Evolutionary conservation across 1,140 invertebrate species (phyloP), one percentile per base, ranked within the genome.

Genomic region (Myzus persicae): DNA sequence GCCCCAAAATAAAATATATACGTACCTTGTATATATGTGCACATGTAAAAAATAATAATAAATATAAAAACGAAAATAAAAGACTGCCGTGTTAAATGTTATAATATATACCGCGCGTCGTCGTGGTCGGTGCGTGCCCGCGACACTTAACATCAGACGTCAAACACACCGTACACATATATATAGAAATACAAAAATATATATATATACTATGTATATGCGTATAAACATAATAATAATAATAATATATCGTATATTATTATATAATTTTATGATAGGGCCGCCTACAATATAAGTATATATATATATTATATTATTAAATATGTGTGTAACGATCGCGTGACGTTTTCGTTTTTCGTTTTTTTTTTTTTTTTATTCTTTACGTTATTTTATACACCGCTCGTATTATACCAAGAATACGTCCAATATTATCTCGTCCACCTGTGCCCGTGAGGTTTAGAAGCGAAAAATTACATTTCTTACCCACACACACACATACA

Each of bases 91-190:
- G 88, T 59, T 40, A 48, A 46, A 36, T 36, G 44, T 48, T 88
- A 87, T 88, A 51, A 89, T 89, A n/a, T 36, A 51, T 44, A 44
- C 84, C 26, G 11, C 26, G 11, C 38, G 22, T 90, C 44, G 88
- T 54, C 38, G 36, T 90, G 36, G 89, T 44, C 38, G 89, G 89
- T 90, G 89, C 89, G 89, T 90, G 89, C 89, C 54, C 51, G 89
- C 89, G 89, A 90, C 89, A 90, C 89, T 89, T 89, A 89, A 89
- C 88, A 40, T 89, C 54, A 67, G 31, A 90, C 89, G 89, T 90
- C 89, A 67, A 90, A 24, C 38, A 44, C 51, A 59, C 88, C 3
- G 88, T n/a, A 40, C 24, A 9, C 26, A 22, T 6, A 0, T 40
- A 26, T n/a, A 82, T 11, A 44, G 42, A 46, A 46, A 87, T 87